phyloP scores from a whole-genome alignment of 2,113 vertebrate species.

The Mystacornis crossleyi region DNA sequence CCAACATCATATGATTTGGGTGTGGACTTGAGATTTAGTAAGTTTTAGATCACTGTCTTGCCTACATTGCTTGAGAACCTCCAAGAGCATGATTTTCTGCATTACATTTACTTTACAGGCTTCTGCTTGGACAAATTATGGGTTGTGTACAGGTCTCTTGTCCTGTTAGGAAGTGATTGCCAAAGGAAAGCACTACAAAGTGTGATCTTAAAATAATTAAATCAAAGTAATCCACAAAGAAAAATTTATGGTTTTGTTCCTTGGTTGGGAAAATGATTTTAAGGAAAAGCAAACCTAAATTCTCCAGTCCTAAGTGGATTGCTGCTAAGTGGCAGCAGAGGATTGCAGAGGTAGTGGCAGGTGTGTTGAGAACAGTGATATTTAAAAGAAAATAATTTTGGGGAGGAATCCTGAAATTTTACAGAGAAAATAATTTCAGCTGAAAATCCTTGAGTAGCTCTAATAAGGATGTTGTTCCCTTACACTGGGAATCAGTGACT shows the following conservation, averaged over 20 bases:
- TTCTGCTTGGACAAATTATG: neutral
- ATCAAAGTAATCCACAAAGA: neutral
- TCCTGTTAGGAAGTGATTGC: neutral
- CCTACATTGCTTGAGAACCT: neutral
- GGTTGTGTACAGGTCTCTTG: neutral
- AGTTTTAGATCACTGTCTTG: neutral
- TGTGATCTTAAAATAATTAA: neutral
- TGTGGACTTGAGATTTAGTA: neutral
- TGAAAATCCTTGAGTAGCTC: neutral
- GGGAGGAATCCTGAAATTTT: neutral
- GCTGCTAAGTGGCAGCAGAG: neutral
- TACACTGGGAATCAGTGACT: neutral
- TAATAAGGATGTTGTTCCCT: neutral
- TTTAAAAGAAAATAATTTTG: neutral
- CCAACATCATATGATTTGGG: neutral
- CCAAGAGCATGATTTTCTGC: neutral
- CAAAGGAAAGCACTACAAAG: neutral
- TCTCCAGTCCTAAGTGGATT: neutral
- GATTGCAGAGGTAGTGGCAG: neutral
- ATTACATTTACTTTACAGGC: neutral
- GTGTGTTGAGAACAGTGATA: neutral
- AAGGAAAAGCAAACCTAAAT: neutral
- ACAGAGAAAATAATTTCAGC: neutral
- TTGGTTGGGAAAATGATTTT: neutral
- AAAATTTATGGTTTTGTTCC: neutral